Base-by-base conservation (phyloP, 2,113 vertebrate genomes). In the Lepus americanus region DNA sequence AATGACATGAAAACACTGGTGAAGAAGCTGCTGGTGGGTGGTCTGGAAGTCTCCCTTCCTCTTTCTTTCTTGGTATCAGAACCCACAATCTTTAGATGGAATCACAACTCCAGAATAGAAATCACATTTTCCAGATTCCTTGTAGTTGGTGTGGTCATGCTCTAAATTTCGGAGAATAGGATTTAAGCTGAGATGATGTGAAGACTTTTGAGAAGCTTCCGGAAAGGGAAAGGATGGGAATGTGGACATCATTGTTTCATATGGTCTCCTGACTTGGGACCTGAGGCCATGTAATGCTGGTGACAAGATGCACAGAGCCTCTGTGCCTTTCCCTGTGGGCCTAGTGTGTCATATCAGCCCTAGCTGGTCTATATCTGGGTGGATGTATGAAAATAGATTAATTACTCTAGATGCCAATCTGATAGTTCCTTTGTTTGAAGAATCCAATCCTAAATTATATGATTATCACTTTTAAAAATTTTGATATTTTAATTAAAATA, bases 401-500 rank as follows among this genome's bases (percentile, higher is more conserved):
- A 20, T 69, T 69, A 84, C 55, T 82, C 90, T 83, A 67, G 73
- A 96, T 92, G 49, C 20, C 36, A 76, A 12, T 80, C 74, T 61
- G 55, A 11, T 67, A 51, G 86, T 72, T 93, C 23, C 70, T 29
- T 74, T 94, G 73, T 89, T 89, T 95, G 61, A 25, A 66, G 36
- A 67, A 78, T 11, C 12, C 31, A 59, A n/a, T 70, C 33, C 19
- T 61, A 89, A 89, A 23, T 23, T 22, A 33, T 69, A 10, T 39
- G 61, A 90, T 8, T 64, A 77, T 23, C 17, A 81, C 22, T 70
- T 83, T 84, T 27, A 14, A 82, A 93, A 88, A 81, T 89, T 23
- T 51, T 88, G 8, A 64, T 81, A 20, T 84, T 89, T 91, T 70
- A 39, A 92, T 90, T 83, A 69, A 92, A 91, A 53, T 74, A 73